Evolutionary conservation across 2,797 vertebrate genomes (phyloP).

Genomic region (Pagetopsis macropterus): DNA sequence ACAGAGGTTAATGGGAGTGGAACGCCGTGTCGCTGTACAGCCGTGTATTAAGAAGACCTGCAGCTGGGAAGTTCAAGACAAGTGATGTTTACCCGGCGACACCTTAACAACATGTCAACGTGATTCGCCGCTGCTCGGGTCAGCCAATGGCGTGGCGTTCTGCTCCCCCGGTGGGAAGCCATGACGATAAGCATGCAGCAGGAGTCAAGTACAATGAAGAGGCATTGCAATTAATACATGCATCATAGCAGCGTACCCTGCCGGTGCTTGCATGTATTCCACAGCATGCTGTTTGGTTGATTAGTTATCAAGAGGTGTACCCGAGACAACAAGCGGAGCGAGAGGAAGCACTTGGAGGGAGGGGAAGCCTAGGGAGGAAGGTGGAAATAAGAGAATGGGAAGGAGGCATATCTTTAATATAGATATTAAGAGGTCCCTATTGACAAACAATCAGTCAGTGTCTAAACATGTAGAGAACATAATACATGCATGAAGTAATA

Average conservation of each 20-base stretch:
- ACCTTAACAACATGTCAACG: constrained; percentile 58
- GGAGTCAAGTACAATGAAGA: constrained; percentile 13
- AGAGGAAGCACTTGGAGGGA: background rate
- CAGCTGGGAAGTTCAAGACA: constrained; percentile 65
- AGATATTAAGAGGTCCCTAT: background rate
- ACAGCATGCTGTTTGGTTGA: background rate
- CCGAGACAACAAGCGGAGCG: background rate
- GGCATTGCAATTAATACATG: constrained; percentile 26
- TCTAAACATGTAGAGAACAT: background rate
- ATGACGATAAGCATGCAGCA: constrained; percentile 29
- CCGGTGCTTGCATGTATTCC: background rate
- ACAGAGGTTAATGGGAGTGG: constrained; percentile 79
- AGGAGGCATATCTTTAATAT: background rate
- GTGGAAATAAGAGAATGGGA: background rate
- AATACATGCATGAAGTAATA: too few species aligned
- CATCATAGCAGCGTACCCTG: background rate
- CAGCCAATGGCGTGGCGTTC: constrained; percentile 27
- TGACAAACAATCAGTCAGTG: background rate
- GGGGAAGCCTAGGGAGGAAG: background rate
- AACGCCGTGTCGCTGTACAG: constrained; percentile 61
- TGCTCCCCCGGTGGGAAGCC: constrained; percentile 23
- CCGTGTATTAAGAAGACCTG: constrained; percentile 68
- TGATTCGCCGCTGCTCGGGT: constrained; percentile 46
- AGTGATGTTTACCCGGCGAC: constrained; percentile 66
- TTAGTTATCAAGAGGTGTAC: background rate